These are phyloP conservation scores for Luffia ferchaultella DNA, from an alignment of 2,888 invertebrate genomes.

Conservation along the genomic window DNA sequence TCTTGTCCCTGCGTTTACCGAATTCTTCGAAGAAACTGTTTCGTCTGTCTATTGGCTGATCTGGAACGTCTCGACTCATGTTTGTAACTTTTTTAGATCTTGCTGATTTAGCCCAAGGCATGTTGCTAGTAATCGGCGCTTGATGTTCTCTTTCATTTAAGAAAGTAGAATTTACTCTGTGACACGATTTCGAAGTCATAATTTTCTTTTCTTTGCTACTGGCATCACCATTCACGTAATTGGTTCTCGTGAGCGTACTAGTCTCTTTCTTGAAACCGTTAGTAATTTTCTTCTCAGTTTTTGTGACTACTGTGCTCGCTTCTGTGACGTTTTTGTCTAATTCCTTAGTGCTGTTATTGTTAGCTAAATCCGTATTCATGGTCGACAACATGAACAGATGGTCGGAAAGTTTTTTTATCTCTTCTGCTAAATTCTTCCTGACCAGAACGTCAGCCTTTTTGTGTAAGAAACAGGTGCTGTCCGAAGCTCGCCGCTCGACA, in stretches of 20 bases:
- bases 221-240: constrained; percentile 41
- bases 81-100: constrained; percentile 73
- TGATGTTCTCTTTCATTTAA: constrained; percentile 43
- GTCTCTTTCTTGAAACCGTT: constrained; percentile 46
- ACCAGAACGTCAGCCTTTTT: constrained; percentile 69
- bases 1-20: constrained; percentile 48
- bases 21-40: constrained; percentile 61
- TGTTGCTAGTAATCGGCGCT: constrained; percentile 57
- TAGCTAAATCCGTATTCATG: constrained; percentile 65
- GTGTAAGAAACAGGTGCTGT: constrained; percentile 74
- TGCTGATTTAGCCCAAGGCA: constrained; percentile 61
- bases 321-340: constrained; percentile 47
- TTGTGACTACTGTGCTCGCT: constrained; percentile 30
- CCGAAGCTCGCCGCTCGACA: constrained; percentile 80
- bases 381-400: constrained; percentile 77
- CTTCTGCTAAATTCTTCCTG: constrained; percentile 78
- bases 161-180: constrained; percentile 44
- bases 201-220: constrained; percentile 35
- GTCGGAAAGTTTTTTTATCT: constrained; percentile 84
- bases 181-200: constrained; percentile 47
- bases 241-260: constrained; percentile 26
- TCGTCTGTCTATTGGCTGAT: constrained; percentile 67
- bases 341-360: constrained; percentile 49
- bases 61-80: constrained; percentile 76
- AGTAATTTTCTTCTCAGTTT: constrained; percentile 37